Evolutionary conservation across 1,140 invertebrate genomes (phyloP).

Genomic region (Leptoteleia sp.): DNA sequence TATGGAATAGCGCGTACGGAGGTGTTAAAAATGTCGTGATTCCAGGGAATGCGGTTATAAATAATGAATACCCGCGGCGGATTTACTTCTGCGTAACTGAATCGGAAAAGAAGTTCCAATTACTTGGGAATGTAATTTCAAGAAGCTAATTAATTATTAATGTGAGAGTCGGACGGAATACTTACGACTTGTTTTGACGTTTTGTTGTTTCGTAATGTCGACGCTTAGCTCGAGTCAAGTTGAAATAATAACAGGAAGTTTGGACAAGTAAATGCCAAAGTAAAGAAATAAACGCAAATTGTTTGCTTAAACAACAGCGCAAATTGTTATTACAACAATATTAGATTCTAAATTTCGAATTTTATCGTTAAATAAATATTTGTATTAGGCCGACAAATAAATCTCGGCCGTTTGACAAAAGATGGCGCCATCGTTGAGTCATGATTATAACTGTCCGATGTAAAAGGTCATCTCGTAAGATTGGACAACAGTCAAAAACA

Average conservation of each 20-base stretch:
- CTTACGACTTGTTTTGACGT: slow-evolving; percentile 24
- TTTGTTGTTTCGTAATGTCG: slow-evolving; percentile 7
- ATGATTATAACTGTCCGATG: too few species aligned
- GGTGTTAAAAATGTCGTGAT: slow-evolving; percentile 36
- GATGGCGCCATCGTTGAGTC: too few species aligned
- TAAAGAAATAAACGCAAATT: too few species aligned
- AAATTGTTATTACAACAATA: too few species aligned
- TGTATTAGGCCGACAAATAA: too few species aligned
- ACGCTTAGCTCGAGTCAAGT: neutral
- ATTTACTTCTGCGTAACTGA: slow-evolving; percentile 16
- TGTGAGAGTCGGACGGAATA: slow-evolving; percentile 1
- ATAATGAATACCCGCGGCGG: slow-evolving; percentile 15
- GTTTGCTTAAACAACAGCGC: too few species aligned
- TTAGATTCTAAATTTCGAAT: too few species aligned
- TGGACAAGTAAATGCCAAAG: neutral
- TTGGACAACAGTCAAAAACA: too few species aligned
- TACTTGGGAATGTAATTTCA: slow-evolving; percentile 22
- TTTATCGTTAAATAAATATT: too few species aligned
- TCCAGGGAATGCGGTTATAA: slow-evolving; percentile 14
- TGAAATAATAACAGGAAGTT: slow-evolving; percentile 21
- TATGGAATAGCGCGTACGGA: slow-evolving; percentile 27
- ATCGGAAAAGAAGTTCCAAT: slow-evolving; percentile 25
- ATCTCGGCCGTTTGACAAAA: too few species aligned
- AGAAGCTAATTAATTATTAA: slow-evolving; percentile 33
- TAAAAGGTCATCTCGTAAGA: too few species aligned